These are phyloP conservation scores for Onychostoma macrolepis DNA, from an alignment of 2,113 vertebrate genomes.

Conservation along the genomic window DNA sequence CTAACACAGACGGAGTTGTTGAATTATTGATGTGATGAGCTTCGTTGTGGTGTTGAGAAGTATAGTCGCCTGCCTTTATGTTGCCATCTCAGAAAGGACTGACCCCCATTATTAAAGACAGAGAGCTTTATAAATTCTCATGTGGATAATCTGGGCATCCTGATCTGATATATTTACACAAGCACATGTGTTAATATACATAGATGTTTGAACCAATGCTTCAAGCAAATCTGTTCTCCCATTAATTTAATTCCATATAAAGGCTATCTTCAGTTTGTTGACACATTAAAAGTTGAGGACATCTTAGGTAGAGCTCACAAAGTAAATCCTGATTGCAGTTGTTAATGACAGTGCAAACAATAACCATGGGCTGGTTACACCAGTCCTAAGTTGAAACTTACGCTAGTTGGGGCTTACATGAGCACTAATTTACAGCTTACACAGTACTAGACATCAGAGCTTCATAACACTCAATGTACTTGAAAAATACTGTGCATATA, in stretches of 20 bases:
- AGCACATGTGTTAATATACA: not conserved
- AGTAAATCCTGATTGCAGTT: not conserved
- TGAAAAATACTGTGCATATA: not conserved
- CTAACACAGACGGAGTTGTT: constrained; percentile 54
- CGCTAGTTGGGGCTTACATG: not conserved
- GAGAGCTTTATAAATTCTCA: not conserved
- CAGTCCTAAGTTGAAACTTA: not conserved
- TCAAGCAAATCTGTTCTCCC: not conserved
- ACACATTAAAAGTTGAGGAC: not conserved
- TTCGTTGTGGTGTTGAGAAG: constrained; percentile 51
- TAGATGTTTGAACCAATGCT: not conserved
- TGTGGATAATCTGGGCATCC: not conserved
- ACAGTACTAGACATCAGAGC: not conserved
- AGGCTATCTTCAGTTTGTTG: not conserved
- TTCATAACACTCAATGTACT: not conserved
- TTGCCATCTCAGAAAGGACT: constrained; percentile 28
- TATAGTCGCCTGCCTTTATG: constrained; percentile 7
- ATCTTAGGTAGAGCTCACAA: not conserved
- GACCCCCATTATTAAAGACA: constrained; percentile 22
- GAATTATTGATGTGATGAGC: constrained; percentile 70
- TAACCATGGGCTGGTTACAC: not conserved
- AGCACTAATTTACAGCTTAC: not conserved
- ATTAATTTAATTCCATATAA: not conserved
- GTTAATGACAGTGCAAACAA: not conserved
- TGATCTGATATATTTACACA: constrained; percentile 5